phyloP scores from a whole-genome alignment of 2,888 invertebrate genomes.

The Homarus gammarus region DNA sequence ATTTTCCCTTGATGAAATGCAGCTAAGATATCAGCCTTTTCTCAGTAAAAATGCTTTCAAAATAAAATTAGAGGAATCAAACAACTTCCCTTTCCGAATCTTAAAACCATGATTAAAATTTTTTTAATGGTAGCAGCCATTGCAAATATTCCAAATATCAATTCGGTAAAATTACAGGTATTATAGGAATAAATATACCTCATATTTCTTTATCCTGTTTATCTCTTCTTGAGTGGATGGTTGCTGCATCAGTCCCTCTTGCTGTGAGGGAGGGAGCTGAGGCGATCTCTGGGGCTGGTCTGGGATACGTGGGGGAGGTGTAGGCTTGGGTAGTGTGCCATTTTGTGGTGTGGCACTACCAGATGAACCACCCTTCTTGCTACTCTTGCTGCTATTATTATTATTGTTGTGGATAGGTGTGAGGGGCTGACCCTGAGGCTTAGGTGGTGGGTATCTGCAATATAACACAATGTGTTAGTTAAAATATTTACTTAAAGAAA shows the following conservation, averaged over 20 bases:
- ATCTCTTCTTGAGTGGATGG: conserved; percentile 87
- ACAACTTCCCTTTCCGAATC: no score
- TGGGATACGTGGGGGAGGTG: conserved; percentile 76
- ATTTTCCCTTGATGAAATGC: no score
- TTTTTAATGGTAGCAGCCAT: no score
- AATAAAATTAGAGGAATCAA: no score
- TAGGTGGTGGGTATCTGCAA: conserved; percentile 84
- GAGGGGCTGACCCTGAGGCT: conserved; percentile 69
- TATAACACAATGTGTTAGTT: not conserved
- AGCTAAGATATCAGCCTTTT: no score
- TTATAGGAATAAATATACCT: conserved; percentile 84
- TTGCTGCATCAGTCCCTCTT: conserved; percentile 79
- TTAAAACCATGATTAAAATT: no score
- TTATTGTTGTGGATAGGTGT: conserved; percentile 74
- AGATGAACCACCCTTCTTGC: conserved; percentile 79
- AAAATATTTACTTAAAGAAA: no score
- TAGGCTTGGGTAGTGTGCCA: conserved; percentile 78
- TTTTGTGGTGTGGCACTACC: conserved; percentile 78
- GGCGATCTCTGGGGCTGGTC: conserved; percentile 79
- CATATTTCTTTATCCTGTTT: conserved; percentile 94
- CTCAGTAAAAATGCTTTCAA: no score
- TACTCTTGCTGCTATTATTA: conserved; percentile 73
- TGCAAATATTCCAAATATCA: not conserved
- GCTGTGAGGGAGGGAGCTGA: conserved; percentile 84
- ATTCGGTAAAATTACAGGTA: not conserved